Conservation (phyloP, 2,888 invertebrate genomes). For the Agrilus biguttatus region DNA sequence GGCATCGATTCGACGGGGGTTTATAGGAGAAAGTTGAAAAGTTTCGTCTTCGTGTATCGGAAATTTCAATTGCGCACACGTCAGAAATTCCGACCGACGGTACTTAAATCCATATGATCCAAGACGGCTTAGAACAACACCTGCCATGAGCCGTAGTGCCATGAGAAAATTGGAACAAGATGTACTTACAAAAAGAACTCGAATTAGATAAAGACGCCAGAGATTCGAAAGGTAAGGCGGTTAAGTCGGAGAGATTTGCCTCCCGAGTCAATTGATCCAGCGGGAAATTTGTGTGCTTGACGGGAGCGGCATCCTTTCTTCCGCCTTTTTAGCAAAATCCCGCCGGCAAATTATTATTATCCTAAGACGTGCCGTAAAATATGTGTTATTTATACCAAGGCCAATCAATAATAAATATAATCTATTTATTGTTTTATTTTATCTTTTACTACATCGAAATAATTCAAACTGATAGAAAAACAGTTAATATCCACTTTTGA, state of each 20-base stretch:
- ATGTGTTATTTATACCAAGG: no score
- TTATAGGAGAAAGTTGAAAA: no score
- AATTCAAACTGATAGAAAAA: no score
- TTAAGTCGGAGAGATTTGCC: slow-evolving; percentile 28
- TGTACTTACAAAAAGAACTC: slow-evolving; percentile 10
- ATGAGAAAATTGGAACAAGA: slow-evolving; percentile 17
- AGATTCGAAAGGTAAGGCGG: slow-evolving; percentile 24
- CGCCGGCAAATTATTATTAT: slow-evolving; percentile 9
- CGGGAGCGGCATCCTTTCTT: slow-evolving; percentile 5
- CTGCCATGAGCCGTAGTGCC: slow-evolving; percentile 23
- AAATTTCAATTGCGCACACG: slow-evolving; percentile 7
- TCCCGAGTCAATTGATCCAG: slow-evolving; percentile 30
- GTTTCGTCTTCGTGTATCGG: no score
- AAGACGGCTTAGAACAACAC: slow-evolving; percentile 24
- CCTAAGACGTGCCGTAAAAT: no score
- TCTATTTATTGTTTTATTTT: no score
- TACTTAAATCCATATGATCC: slow-evolving; percentile 27
- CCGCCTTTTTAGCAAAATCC: slow-evolving; percentile 4
- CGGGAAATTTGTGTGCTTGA: slow-evolving; percentile 26
- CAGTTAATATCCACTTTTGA: no score
- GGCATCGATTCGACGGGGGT: no score
- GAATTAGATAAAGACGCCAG: slow-evolving; percentile 17
- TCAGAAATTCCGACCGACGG: slow-evolving; percentile 24
- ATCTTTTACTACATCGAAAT: no score
- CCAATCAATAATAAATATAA: no score